These are phyloP conservation scores for Micronisus gabar DNA, from an alignment of 2,113 vertebrate species.

Conservation along the genomic window DNA sequence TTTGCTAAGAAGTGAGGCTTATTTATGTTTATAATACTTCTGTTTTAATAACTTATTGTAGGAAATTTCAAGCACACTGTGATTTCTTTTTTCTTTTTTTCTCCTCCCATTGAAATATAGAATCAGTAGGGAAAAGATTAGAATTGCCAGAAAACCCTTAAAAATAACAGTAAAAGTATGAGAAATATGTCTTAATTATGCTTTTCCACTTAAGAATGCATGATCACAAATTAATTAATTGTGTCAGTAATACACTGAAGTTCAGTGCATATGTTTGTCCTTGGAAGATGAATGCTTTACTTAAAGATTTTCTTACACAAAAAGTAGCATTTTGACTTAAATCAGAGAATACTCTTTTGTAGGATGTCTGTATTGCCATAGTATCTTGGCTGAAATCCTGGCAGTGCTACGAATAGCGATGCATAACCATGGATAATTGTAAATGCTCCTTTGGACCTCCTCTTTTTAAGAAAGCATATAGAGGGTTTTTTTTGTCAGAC, in stretches of 20 bases:
- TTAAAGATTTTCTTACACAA: neutral
- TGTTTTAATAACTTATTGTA: neutral
- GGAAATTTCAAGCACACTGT: neutral
- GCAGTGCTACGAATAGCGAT: neutral
- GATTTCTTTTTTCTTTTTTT: neutral
- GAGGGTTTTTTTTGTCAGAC: neutral
- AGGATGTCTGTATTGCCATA: neutral
- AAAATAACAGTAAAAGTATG: neutral
- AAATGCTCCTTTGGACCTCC: neutral
- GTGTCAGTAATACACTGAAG: neutral
- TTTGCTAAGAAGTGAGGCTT: neutral
- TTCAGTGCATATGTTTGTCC: neutral
- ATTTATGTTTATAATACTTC: neutral
- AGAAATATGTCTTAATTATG: neutral
- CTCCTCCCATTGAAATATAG: neutral
- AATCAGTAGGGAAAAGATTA: neutral
- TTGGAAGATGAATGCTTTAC: neutral
- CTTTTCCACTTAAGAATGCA: neutral
- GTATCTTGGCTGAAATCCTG: neutral
- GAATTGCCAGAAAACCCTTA: neutral
- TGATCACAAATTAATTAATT: neutral
- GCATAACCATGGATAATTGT: neutral
- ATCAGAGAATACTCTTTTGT: rapidly evolving
- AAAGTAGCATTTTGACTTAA: neutral
- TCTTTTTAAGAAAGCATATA: neutral